Evolutionary conservation across 2,888 invertebrate genomes (phyloP).

Genomic region (Lobophora halterata): DNA sequence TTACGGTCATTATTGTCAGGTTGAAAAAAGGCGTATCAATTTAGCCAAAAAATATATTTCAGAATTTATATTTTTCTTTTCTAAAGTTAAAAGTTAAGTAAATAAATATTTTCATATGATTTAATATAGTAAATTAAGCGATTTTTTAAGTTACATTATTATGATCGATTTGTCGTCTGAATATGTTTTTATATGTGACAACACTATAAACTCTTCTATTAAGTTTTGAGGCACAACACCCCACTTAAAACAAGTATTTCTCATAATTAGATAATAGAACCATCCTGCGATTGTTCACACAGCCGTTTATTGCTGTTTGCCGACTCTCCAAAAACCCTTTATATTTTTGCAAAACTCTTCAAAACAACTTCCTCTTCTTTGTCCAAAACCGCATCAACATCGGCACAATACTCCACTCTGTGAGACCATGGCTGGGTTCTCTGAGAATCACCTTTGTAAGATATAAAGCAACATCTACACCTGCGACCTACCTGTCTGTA

Average conservation of each 20-base stretch:
- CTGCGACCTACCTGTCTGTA: slow-evolving; percentile 77
- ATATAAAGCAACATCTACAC: slow-evolving; percentile 42
- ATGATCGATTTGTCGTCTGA: too few relatives aligned
- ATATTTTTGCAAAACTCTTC: slow-evolving; percentile 57
- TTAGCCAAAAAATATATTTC: too few relatives aligned
- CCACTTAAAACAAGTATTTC: slow-evolving; percentile 26
- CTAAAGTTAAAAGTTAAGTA: too few relatives aligned
- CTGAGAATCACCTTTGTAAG: slow-evolving; percentile 28
- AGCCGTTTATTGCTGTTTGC: slow-evolving; percentile 33
- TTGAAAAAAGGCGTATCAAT: slow-evolving; percentile 32
- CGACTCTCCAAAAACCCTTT: slow-evolving; percentile 49
- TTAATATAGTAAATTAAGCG: too few relatives aligned
- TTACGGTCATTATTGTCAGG: slow-evolving; percentile 37
- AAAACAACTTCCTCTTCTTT: slow-evolving; percentile 74
- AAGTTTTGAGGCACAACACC: slow-evolving; percentile 12
- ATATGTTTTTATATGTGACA: too few relatives aligned
- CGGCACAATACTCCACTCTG: slow-evolving; percentile 20
- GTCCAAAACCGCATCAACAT: slow-evolving; percentile 51
- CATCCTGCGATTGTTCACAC: slow-evolving; percentile 25
- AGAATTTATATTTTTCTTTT: too few relatives aligned
- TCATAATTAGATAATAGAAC: slow-evolving; percentile 31
- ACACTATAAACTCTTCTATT: slow-evolving; percentile 4
- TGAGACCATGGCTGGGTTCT: too few relatives aligned
- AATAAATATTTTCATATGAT: too few relatives aligned
- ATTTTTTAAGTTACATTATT: too few relatives aligned